A percentile compares a stretch with the other conserved stretches of the same genome.
These are phyloP conservation scores for Chelon labrosus DNA, from an alignment of 2,797 vertebrate genomes.

Conservation along the genomic window DNA sequence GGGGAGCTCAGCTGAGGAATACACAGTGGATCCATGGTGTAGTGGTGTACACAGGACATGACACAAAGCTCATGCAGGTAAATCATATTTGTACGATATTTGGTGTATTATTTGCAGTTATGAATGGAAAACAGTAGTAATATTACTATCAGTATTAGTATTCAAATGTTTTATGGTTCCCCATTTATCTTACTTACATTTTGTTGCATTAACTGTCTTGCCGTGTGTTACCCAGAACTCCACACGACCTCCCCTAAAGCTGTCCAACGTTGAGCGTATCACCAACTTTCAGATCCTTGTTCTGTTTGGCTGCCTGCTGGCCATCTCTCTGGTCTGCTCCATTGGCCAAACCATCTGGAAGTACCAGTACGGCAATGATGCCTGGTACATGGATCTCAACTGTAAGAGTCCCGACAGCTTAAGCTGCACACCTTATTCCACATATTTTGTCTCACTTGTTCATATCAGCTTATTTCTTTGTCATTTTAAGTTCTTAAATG, in stretches of 20 bases:
- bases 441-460: slow-evolving; percentile 86
- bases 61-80: slow-evolving; percentile 99
- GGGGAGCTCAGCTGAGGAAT: slow-evolving; percentile 97
- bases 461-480: slow-evolving; percentile 81
- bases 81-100: slow-evolving; percentile 2
- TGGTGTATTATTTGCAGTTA: neutral
- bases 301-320: slow-evolving; percentile 96
- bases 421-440: slow-evolving; percentile 74
- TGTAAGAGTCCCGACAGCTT: slow-evolving; percentile 88
- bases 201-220: neutral
- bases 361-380: slow-evolving; percentile 89
- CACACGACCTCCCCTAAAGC: slow-evolving; percentile 96
- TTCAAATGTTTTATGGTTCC: neutral
- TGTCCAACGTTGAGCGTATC: slow-evolving; percentile 98
- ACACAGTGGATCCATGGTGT: slow-evolving; percentile 98
- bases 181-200: neutral
- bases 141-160: neutral
- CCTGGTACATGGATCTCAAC: slow-evolving; percentile 98
- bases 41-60: slow-evolving; percentile 98
- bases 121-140: neutral
- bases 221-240: slow-evolving; percentile 89
- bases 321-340: slow-evolving; percentile 97
- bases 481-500: slow-evolving; percentile 80
- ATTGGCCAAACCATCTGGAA: slow-evolving; percentile 98
- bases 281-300: slow-evolving; percentile 99